Conservation (phyloP, 2,797 vertebrate species). For the Enteromius afrohamiltoni region DNA sequence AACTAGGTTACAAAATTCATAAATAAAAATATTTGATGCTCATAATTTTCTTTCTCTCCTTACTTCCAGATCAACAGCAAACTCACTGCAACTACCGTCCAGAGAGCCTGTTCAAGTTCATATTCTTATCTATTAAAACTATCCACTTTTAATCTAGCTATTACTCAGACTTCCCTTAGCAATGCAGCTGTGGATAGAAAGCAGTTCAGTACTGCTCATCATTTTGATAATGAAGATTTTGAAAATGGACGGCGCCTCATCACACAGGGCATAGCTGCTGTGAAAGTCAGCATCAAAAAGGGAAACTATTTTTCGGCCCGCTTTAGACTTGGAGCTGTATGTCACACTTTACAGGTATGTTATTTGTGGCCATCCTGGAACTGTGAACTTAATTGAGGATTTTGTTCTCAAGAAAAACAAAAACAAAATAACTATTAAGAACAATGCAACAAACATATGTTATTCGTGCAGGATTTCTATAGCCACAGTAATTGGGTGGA, state of each 20-base stretch:
- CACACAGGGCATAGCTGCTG: slow-evolving; percentile 51
- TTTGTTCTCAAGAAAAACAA: no score
- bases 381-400: no score
- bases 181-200: slow-evolving; percentile 29
- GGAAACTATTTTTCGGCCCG: slow-evolving; percentile 65
- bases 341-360: slow-evolving; percentile 76
- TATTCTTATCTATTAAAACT: not conserved
- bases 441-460: slow-evolving; percentile 72
- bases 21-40: not conserved
- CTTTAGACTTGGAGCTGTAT: slow-evolving; percentile 64
- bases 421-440: no score
- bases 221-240: slow-evolving; percentile 74
- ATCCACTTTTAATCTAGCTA: not conserved
- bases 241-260: slow-evolving; percentile 51
- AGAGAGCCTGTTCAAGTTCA: slow-evolving; percentile 31
- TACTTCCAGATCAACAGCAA: slow-evolving; percentile 53
- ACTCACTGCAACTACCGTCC: not conserved
- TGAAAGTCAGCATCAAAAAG: slow-evolving; percentile 62
- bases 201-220: slow-evolving; percentile 59
- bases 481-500: slow-evolving; percentile 81
- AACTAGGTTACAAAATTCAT: no score
- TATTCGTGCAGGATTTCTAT: slow-evolving; percentile 75
- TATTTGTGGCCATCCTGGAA: no score
- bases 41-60: slow-evolving; percentile 60
- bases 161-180: not conserved